Conservation (phyloP, 2,888 invertebrate genomes). For the Trissolcus japonicus region DNA sequence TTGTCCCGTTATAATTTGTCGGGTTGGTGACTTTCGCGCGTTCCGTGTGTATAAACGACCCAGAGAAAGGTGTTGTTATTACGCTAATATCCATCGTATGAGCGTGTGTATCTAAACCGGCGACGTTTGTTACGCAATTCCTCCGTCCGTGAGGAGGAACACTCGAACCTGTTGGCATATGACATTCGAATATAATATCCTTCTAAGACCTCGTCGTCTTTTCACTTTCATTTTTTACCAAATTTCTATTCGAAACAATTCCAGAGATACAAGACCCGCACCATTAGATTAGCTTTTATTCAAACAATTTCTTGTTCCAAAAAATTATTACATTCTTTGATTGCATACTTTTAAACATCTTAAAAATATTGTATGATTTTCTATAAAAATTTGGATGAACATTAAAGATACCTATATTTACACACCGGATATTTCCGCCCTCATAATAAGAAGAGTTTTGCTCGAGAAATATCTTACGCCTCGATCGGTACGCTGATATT, state of each 20-base stretch:
- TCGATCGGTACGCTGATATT: constrained; percentile 44
- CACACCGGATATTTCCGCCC: constrained; percentile 35
- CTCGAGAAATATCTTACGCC: constrained; percentile 57
- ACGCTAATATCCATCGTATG: constrained; percentile 38
- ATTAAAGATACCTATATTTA: too few relatives aligned
- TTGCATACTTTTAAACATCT: not conserved
- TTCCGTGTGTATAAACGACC: constrained; percentile 45
- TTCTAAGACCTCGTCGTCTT: too few relatives aligned
- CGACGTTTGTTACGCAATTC: constrained; percentile 40
- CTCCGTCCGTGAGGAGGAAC: constrained; percentile 13
- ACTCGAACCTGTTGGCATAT: constrained; percentile 11
- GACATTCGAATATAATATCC: too few relatives aligned
- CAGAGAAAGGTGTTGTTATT: constrained; percentile 57
- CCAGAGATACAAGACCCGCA: too few relatives aligned
- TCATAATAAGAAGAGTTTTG: constrained; percentile 56
- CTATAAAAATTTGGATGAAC: too few relatives aligned
- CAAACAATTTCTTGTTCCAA: too few relatives aligned
- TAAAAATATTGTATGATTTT: constrained; percentile 10
- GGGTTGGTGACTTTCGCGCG: constrained; percentile 36
- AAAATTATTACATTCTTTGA: too few relatives aligned
- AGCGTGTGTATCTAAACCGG: constrained; percentile 29
- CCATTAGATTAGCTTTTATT: too few relatives aligned
- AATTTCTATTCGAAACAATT: too few relatives aligned
- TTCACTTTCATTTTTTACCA: too few relatives aligned
- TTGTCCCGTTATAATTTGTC: constrained; percentile 53